Evolutionary conservation across 2,113 vertebrate species (phyloP).

Genomic region (Todiramphus chloris): DNA sequence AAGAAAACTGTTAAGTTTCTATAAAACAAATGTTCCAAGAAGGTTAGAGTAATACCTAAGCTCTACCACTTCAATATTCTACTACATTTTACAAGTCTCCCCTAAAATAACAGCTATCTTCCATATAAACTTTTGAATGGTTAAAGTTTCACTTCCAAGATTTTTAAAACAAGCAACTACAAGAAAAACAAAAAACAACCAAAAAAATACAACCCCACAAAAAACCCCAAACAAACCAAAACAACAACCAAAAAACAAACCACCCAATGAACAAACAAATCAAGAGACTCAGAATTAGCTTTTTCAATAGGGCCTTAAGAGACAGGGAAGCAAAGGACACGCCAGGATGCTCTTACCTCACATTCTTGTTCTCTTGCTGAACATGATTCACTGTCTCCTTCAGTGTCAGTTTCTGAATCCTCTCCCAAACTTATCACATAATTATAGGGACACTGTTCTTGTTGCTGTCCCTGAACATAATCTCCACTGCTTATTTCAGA

Average conservation of each 20-base stretch:
- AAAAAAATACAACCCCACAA: not conserved
- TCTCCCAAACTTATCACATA: slow-evolving; percentile 88
- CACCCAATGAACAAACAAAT: too few species aligned
- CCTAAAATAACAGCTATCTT: not conserved
- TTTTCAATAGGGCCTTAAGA: not conserved
- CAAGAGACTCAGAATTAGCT: not conserved
- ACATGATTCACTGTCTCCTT: slow-evolving; percentile 88
- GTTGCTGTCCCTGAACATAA: slow-evolving; percentile 74
- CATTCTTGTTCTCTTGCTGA: slow-evolving; percentile 85
- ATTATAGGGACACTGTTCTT: slow-evolving; percentile 83
- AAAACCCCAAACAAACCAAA: not conserved
- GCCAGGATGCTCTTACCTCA: slow-evolving; percentile 78
- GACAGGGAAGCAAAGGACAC: not conserved
- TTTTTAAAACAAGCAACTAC: not conserved
- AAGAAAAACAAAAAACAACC: not conserved
- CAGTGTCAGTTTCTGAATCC: slow-evolving; percentile 89
- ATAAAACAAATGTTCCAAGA: not conserved
- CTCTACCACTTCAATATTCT: not conserved
- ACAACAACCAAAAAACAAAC: not conserved
- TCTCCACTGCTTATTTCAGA: slow-evolving; percentile 73
- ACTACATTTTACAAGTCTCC: not conserved
- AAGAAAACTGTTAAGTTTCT: not conserved
- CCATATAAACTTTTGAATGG: not conserved
- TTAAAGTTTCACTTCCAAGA: not conserved
- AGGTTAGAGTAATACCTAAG: not conserved